These are phyloP conservation scores for Aleiodes sp. DNA, from an alignment of 1,140 invertebrate species.

Conservation along the genomic window DNA sequence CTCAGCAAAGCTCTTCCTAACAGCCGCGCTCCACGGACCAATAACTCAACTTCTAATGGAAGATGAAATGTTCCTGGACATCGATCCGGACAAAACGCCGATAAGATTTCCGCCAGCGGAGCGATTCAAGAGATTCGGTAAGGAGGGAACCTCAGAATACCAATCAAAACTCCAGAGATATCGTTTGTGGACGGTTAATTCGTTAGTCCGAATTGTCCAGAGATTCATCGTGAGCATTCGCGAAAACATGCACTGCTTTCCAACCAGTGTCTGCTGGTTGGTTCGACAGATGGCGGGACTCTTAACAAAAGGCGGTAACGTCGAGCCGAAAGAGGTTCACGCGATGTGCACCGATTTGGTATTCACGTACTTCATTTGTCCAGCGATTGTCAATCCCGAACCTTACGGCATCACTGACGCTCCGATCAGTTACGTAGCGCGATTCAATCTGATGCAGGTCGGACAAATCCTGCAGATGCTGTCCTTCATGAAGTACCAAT, in stretches of 20 bases:
- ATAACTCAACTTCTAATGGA: slow-evolving; percentile 93
- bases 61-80: slow-evolving; percentile 91
- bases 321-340: slow-evolving; percentile 75
- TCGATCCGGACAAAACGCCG: slow-evolving; percentile 88
- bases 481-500: slow-evolving; percentile 85
- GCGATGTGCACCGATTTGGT: slow-evolving; percentile 92
- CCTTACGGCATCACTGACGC: slow-evolving; percentile 94
- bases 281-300: slow-evolving; percentile 80
- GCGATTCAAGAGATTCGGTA: slow-evolving; percentile 81
- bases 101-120: slow-evolving; percentile 78
- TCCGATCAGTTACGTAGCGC: slow-evolving; percentile 88
- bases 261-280: slow-evolving; percentile 82
- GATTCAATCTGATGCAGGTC: slow-evolving; percentile 93
- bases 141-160: slow-evolving; percentile 76
- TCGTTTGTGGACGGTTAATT: slow-evolving; percentile 80
- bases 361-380: slow-evolving; percentile 94
- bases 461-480: slow-evolving; percentile 92
- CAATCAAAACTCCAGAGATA: slow-evolving; percentile 78
- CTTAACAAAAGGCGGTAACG: slow-evolving; percentile 71
- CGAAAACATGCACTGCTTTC: slow-evolving; percentile 92
- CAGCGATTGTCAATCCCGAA: slow-evolving; percentile 96
- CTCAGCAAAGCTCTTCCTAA: slow-evolving; percentile 91
- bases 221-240: slow-evolving; percentile 86
- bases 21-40: slow-evolving; percentile 89
- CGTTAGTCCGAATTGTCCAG: slow-evolving; percentile 82